Evolutionary conservation across 2,888 invertebrate genomes (phyloP), one percentile per base, ranked within the genome.

Genomic region (Vandiemenella viatica): DNA sequence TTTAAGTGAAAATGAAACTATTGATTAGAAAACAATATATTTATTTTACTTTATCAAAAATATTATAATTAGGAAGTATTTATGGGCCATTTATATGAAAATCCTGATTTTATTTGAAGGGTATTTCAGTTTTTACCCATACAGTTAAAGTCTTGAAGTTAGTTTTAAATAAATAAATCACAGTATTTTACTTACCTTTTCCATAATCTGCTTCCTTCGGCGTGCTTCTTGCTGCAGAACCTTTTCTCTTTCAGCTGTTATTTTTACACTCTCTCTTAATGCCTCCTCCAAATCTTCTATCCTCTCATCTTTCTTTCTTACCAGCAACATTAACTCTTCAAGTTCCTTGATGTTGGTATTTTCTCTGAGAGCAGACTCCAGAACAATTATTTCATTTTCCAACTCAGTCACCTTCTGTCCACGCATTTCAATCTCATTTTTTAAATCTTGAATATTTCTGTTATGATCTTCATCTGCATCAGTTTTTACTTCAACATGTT

Each of bases 261-360:
- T 76, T 61, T 76, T 64, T 49, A 83, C 80, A 54, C 85, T 89
- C 64, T 88, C 86, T 52, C 85, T 75, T 52, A 92, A 69, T 17
- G 90, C 90, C 57, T 85, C 83, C 63, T 88, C 89, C 57, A 92
- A 67, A 61, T 88, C 85, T 60, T 77, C 75, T 48, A 90, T 83
- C 55, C 81, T 71, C 53, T 74, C 75, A 49, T 77, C 74, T 65
- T 79, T 81, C 56, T 73, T 72, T 52, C 73, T 67, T 5, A 77
- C 68, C 5, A 74, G 70, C 5, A 72, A 69, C 52, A 76, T 61
- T 38, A 79, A 62, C 57, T 76, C 75, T 58, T 76, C 71, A 48
- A 77, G 69, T 55, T 74, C 74, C 19, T 72, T 72, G 55, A 74
- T 72, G 55, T 75, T 73, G 52, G 73, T 72, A 56, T 74, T 72